These are phyloP conservation scores for Cephus runcator DNA, from an alignment of 2,888 invertebrate genomes.

Conservation along the genomic window DNA sequence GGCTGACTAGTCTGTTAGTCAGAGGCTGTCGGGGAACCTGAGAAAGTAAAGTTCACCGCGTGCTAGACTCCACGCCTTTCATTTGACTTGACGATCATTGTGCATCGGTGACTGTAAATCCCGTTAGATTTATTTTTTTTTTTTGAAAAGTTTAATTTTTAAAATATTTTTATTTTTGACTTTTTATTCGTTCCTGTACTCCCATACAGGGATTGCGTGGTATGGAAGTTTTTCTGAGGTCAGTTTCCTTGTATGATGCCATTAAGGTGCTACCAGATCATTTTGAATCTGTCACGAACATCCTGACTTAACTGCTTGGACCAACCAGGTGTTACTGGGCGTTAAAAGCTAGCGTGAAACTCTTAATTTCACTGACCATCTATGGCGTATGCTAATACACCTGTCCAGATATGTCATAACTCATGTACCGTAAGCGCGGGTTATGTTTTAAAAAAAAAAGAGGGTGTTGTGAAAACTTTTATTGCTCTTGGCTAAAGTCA, in stretches of 20 bases:
- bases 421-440: background rate
- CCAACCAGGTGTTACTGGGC: background rate
- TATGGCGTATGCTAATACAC: background rate
- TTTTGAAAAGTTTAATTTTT: background rate
- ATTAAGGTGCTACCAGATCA: background rate
- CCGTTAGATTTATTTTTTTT: background rate
- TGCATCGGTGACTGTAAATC: background rate
- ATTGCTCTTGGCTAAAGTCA: background rate
- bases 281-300: background rate
- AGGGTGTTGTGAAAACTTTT: background rate
- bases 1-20: background rate
- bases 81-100: background rate
- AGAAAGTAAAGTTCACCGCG: conserved; percentile 19
- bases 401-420: background rate
- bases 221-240: background rate
- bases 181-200: background rate
- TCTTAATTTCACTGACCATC: background rate
- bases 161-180: too few species aligned
- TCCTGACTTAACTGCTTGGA: background rate
- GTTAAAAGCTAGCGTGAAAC: background rate
- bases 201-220: background rate
- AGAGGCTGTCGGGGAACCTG: conserved; percentile 14
- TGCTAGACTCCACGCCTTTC: background rate
- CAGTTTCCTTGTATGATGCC: background rate
- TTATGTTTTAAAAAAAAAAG: background rate